A percentile compares a stretch with the other conserved stretches of the same genome.
phyloP scores from a whole-genome alignment of 2,888 invertebrate species.

The Volucella zonaria region DNA sequence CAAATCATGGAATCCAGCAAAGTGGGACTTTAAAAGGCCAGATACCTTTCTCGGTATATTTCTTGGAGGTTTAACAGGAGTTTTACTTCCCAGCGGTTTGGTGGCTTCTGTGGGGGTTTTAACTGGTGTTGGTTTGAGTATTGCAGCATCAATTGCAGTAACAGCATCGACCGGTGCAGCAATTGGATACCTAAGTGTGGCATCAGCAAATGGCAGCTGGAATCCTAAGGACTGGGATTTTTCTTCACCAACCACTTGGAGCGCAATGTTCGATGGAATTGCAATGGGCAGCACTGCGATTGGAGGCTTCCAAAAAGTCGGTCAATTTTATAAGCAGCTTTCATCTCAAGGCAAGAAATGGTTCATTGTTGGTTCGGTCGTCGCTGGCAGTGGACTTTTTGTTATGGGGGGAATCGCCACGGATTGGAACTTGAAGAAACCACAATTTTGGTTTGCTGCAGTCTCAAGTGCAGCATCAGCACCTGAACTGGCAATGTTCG shows the following conservation, averaged over 20 bases:
- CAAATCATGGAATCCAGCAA: neutral
- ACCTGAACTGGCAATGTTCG: slow-evolving; percentile 15
- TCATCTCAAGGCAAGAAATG: neutral
- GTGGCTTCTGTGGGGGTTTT: neutral
- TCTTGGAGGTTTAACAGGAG: slow-evolving; percentile 25
- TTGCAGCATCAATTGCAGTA: neutral
- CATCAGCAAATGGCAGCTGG: slow-evolving; percentile 12
- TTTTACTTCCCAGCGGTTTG: slow-evolving; percentile 8
- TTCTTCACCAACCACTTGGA: slow-evolving; percentile 18
- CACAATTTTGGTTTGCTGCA: slow-evolving; percentile 32
- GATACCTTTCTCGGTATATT: slow-evolving; percentile 18
- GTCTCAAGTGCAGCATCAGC: slow-evolving; percentile 7
- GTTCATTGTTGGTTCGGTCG: slow-evolving; percentile 1
- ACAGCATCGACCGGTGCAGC: neutral
- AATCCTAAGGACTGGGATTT: slow-evolving; percentile 38
- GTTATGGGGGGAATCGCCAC: slow-evolving; percentile 29
- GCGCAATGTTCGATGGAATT: slow-evolving; percentile 36
- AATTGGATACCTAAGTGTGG: slow-evolving; percentile 12
- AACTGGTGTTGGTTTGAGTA: neutral
- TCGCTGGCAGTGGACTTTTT: slow-evolving; percentile 12
- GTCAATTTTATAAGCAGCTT: slow-evolving; percentile 11
- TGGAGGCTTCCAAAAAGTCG: neutral
- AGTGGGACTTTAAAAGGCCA: slow-evolving; percentile 22
- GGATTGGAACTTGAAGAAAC: slow-evolving; percentile 32
- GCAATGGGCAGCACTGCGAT: slow-evolving; percentile 17